Percentiles rank a stretch among this genome's conserved stretches.
These are phyloP conservation scores for Paramisgurnus dabryanus DNA, from an alignment of 2,113 vertebrate species.

Conservation along the genomic window DNA sequence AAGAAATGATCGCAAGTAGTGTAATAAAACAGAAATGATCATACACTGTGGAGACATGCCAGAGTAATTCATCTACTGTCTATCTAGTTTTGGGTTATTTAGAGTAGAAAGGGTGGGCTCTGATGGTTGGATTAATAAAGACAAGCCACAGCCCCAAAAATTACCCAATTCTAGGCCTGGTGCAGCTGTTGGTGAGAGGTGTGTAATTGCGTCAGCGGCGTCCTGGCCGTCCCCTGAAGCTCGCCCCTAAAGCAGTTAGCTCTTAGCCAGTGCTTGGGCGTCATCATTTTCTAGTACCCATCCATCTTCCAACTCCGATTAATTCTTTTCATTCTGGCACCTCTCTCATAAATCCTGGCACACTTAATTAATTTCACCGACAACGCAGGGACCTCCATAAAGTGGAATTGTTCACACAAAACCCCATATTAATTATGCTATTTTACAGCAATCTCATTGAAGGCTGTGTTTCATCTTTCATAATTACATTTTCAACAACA, in stretches of 20 bases:
- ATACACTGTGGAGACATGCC: neutral
- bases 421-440: constrained; percentile 99
- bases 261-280: constrained; percentile 85
- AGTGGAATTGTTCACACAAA: constrained; percentile 98
- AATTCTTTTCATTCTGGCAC: constrained; percentile 94
- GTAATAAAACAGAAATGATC: constrained; percentile 13
- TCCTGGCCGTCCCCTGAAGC: constrained; percentile 81
- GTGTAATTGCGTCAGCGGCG: constrained; percentile 89
- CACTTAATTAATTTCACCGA: constrained; percentile 99
- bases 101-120: constrained; percentile 38
- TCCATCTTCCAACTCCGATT: constrained; percentile 98
- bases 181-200: constrained; percentile 89
- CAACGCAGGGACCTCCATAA: constrained; percentile 92
- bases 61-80: neutral
- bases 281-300: constrained; percentile 97
- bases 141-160: constrained; percentile 65
- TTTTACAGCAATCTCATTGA: constrained; percentile 99
- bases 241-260: constrained; percentile 95
- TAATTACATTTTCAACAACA: constrained; percentile 98
- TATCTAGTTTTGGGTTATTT: constrained; percentile 10
- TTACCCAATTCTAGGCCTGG: constrained; percentile 74
- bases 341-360: constrained; percentile 99
- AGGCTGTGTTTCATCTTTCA: constrained; percentile 99
- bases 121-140: constrained; percentile 51
- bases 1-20: constrained; percentile 25